These are phyloP conservation scores for Eulimnadia texana DNA, from an alignment of 1,140 invertebrate species.

Conservation along the genomic window DNA sequence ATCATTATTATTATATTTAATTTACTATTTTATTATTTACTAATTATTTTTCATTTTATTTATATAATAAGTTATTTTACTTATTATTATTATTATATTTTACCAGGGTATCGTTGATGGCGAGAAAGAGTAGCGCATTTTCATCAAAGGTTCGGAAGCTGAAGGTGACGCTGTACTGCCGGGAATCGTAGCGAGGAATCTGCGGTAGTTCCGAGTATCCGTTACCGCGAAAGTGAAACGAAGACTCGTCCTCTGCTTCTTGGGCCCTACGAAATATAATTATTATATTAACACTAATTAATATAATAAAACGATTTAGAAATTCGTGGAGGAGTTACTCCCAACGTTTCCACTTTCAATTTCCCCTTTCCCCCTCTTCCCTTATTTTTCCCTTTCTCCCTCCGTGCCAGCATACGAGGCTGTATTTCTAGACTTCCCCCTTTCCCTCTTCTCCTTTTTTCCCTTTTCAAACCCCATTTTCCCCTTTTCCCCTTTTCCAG, in stretches of 20 bases:
- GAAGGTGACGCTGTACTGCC: conserved; percentile 58
- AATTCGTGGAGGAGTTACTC: neutral
- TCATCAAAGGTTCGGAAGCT: conserved; percentile 75
- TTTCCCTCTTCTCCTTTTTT: too few relatives aligned
- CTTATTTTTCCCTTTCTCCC: too few relatives aligned
- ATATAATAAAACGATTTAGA: neutral
- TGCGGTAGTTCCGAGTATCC: conserved; percentile 58
- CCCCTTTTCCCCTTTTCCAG: too few relatives aligned
- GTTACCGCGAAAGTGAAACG: conserved; percentile 54
- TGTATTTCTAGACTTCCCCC: too few relatives aligned
- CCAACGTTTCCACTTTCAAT: too few relatives aligned
- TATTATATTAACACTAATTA: neutral
- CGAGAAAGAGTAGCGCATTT: conserved; percentile 70
- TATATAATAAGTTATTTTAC: neutral
- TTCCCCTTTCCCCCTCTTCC: too few relatives aligned
- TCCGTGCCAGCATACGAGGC: too few relatives aligned
- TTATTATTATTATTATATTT: too few relatives aligned
- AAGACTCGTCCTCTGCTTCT: conserved; percentile 33
- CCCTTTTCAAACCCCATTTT: too few relatives aligned
- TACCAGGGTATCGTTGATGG: conserved; percentile 51
- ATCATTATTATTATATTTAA: too few relatives aligned
- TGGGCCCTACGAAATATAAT: conserved; percentile 34
- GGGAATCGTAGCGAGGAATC: conserved; percentile 46
- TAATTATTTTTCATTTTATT: too few relatives aligned
- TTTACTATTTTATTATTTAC: too few relatives aligned